phyloP scores from a whole-genome alignment of 64 coral and sea anemone genomes.

The Astreopora myriophthalma region DNA sequence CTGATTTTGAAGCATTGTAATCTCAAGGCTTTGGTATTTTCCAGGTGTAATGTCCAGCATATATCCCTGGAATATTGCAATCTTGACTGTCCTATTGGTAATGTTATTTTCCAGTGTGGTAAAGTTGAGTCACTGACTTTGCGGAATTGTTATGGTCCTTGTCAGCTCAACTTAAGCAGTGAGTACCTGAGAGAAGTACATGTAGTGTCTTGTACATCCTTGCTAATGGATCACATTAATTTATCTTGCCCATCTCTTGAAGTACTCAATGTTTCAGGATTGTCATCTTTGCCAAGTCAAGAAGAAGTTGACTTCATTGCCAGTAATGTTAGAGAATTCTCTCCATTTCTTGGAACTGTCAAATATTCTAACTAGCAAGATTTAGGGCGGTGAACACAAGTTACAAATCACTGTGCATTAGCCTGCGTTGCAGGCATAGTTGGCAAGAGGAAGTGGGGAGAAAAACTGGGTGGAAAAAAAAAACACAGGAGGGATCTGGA shows the following conservation, averaged over 20 bases:
- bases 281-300: slow-evolving; percentile 48
- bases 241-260: slow-evolving; percentile 76
- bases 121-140: slow-evolving; percentile 57
- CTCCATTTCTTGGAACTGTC: slow-evolving; percentile 53
- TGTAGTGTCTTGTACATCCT: slow-evolving; percentile 57
- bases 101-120: slow-evolving; percentile 53
- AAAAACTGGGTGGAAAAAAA: too few species aligned
- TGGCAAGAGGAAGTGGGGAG: too few species aligned
- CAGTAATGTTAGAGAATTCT: slow-evolving; percentile 47
- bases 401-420: too few species aligned
- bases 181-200: slow-evolving; percentile 56
- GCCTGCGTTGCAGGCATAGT: too few species aligned
- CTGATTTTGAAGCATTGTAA: slow-evolving; percentile 76
- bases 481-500: too few species aligned
- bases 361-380: slow-evolving; percentile 47
- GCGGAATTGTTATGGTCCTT: slow-evolving; percentile 81
- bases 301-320: slow-evolving; percentile 57
- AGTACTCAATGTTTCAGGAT: slow-evolving; percentile 44
- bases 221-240: slow-evolving; percentile 81
- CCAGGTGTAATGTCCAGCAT: slow-evolving; percentile 54
- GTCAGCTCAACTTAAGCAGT: slow-evolving; percentile 66
- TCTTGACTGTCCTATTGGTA: slow-evolving; percentile 55
- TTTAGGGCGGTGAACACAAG: not conserved
- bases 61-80: slow-evolving; percentile 78
- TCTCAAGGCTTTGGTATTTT: slow-evolving; percentile 51